These are phyloP conservation scores for Hippasteria phrygiana DNA, from an alignment of 53 echinoderm and acorn worm species.

Conservation along the genomic window DNA sequence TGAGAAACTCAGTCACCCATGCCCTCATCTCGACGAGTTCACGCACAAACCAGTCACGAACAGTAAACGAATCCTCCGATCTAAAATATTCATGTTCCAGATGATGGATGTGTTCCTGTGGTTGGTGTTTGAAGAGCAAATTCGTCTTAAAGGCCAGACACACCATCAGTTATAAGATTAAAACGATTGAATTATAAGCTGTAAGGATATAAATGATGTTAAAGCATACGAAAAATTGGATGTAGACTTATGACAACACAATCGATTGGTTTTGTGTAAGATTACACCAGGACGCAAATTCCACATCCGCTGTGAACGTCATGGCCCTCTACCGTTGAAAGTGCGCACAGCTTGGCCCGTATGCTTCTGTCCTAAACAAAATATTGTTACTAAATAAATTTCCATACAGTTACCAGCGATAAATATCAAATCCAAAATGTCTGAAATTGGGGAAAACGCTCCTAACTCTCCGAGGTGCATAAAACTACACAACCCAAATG, in stretches of 20 bases:
- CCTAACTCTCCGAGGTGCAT: too few relatives aligned
- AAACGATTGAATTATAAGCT: background rate
- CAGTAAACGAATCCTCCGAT: background rate
- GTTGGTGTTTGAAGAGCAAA: background rate
- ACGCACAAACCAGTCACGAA: constrained; percentile 27
- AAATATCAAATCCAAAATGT: too few relatives aligned
- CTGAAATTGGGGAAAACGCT: too few relatives aligned
- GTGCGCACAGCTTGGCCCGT: too few relatives aligned
- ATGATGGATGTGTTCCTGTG: background rate
- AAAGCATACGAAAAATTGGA: background rate
- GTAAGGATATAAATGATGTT: background rate
- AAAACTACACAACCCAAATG: too few relatives aligned
- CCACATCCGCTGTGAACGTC: too few relatives aligned
- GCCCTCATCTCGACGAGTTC: background rate
- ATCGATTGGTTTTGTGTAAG: too few relatives aligned
- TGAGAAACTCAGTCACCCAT: background rate
- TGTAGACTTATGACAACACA: too few relatives aligned
- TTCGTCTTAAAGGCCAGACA: background rate
- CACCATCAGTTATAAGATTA: background rate
- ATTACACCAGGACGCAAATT: too few relatives aligned
- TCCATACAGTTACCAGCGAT: too few relatives aligned
- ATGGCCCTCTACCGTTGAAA: background rate
- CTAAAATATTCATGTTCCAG: background rate
- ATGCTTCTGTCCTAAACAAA: too few relatives aligned
- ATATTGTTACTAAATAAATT: too few relatives aligned